Conservation (phyloP, 2,797 vertebrate genomes). For the Xiphorhynchus erythropygius region DNA sequence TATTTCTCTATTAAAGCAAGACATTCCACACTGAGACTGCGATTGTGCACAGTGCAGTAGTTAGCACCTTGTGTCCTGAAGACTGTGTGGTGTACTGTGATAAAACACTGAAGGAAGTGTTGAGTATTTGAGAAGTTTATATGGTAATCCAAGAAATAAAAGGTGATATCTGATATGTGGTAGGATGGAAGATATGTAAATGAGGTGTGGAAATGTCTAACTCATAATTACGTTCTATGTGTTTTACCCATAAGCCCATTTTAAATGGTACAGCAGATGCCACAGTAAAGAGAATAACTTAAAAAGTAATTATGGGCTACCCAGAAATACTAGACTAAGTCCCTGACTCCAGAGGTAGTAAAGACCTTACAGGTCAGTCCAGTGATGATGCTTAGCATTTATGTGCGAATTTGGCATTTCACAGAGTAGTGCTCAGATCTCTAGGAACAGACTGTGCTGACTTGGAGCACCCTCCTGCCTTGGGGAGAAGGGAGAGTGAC, state of each 20-base stretch:
- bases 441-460: constrained; percentile 7
- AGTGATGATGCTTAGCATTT: constrained; percentile 6
- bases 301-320: neutral
- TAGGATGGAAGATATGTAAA: neutral
- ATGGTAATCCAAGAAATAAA: constrained; percentile 6
- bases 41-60: neutral
- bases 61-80: constrained; percentile 32
- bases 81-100: neutral
- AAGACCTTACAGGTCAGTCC: constrained; percentile 11
- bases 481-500: neutral
- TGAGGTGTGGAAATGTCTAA: neutral
- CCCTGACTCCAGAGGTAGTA: constrained; percentile 17
- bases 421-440: neutral
- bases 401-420: neutral
- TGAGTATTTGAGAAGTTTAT: neutral
- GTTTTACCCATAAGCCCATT: neutral
- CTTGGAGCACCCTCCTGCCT: neutral
- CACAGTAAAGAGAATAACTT: neutral
- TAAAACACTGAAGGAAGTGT: neutral
- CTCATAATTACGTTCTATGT: neutral
- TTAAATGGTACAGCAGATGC: constrained; percentile 5
- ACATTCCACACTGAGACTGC: constrained; percentile 30
- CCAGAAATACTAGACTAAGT: neutral
- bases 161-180: neutral
- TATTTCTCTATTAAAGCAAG: constrained; percentile 78